Conservation (phyloP, 2,797 vertebrate species). For the Mormyrops boulengeri region DNA sequence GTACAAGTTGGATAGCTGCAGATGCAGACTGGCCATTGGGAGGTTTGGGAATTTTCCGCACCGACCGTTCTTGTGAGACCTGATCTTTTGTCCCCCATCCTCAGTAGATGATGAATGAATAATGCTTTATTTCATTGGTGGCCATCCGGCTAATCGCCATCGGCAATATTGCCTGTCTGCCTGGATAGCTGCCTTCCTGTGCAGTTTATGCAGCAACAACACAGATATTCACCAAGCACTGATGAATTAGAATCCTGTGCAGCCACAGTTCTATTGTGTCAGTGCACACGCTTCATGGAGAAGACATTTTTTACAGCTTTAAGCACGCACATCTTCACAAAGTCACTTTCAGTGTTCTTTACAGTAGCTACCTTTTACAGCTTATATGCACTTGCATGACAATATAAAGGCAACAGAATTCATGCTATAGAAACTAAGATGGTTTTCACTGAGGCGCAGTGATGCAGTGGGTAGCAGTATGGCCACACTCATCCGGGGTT, state of each 20-base stretch:
- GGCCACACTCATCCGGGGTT: not conserved
- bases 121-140: not conserved
- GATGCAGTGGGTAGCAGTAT: not conserved
- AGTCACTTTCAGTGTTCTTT: not conserved
- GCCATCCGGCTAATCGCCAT: not conserved
- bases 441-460: not conserved
- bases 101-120: not conserved
- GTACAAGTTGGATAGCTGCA: not conserved
- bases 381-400: not conserved
- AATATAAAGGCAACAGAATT: not conserved
- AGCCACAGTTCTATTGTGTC: not conserved
- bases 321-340: not conserved
- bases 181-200: not conserved
- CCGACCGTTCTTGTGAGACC: not conserved
- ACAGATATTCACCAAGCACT: not conserved
- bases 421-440: not conserved
- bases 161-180: not conserved
- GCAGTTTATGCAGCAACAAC: not conserved
- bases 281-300: not conserved
- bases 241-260: not conserved
- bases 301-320: not conserved
- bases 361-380: not conserved
- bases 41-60: not conserved
- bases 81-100: not conserved
- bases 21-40: not conserved